Percentiles rank a stretch among this genome's conserved stretches.
These are phyloP conservation scores for Sphyrna mokarran DNA, from an alignment of 2,113 vertebrate genomes.

Conservation along the genomic window DNA sequence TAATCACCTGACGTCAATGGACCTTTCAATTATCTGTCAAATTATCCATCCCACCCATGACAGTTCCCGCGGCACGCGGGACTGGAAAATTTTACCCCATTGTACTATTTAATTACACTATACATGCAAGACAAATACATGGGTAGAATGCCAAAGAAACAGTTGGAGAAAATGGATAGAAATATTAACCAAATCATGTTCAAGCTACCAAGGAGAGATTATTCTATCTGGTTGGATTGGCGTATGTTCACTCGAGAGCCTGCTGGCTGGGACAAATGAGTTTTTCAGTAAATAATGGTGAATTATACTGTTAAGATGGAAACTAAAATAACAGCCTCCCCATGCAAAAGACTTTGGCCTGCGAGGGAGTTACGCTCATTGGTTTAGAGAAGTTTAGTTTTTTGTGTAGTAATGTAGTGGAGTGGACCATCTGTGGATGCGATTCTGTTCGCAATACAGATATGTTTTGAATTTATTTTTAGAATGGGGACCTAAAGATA, in stretches of 20 bases:
- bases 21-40: no score
- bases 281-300: background rate
- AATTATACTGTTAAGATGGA: background rate
- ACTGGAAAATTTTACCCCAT: no score
- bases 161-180: background rate
- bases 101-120: no score
- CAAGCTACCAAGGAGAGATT: background rate
- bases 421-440: no score
- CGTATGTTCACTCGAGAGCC: background rate
- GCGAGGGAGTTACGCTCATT: background rate
- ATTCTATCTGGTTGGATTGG: background rate
- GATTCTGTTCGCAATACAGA: no score
- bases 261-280: background rate
- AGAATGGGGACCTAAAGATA: no score
- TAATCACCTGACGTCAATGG: no score
- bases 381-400: background rate
- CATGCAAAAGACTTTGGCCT: background rate
- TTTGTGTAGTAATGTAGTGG: background rate
- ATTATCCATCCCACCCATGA: no score
- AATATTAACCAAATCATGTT: background rate
- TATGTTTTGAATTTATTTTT: no score
- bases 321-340: background rate
- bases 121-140: no score
- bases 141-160: no score
- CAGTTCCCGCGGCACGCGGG: no score